phyloP scores from a whole-genome alignment of 1,140 invertebrate species.

The Heterodera carotae region DNA sequence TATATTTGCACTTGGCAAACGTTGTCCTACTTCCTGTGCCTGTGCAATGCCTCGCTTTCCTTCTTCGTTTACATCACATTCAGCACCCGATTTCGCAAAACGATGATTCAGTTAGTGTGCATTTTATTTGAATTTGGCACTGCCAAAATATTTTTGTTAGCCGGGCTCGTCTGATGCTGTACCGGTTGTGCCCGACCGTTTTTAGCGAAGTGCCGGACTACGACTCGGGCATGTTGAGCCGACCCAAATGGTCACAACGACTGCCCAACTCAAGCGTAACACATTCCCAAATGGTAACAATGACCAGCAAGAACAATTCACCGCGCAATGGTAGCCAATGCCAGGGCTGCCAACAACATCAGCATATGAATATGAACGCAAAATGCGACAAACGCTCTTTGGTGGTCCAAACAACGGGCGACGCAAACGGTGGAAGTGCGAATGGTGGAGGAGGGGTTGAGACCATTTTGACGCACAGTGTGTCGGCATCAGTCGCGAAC shows the following conservation, averaged over 20 bases:
- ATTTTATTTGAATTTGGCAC: not conserved
- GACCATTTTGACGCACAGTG: not conserved
- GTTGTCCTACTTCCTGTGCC: constrained; percentile 53
- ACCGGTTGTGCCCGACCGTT: constrained; percentile 12
- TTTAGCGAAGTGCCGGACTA: constrained; percentile 8
- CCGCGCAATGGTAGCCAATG: constrained; percentile 29
- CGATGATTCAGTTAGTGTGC: constrained; percentile 41
- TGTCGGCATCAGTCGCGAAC: too few species aligned
- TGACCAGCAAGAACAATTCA: constrained; percentile 31
- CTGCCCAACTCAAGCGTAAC: constrained; percentile 29
- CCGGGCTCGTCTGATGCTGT: constrained; percentile 19
- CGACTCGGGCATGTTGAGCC: not conserved
- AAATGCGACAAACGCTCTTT: not conserved
- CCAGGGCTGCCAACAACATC: constrained; percentile 15
- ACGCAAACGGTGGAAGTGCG: not conserved
- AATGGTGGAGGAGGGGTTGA: not conserved
- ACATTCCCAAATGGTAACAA: constrained; percentile 27
- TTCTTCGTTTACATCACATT: constrained; percentile 62
- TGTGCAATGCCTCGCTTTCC: constrained; percentile 59
- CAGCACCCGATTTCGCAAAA: constrained; percentile 53
- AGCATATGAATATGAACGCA: not conserved
- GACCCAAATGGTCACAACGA: not conserved
- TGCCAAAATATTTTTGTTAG: constrained; percentile 9
- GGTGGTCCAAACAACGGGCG: not conserved
- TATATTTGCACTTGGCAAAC: constrained; percentile 55